A percentile compares a stretch with the other conserved stretches of the same genome.
phyloP scores from a whole-genome alignment of 2,888 invertebrate species.

The Erpobdella octoculata region DNA sequence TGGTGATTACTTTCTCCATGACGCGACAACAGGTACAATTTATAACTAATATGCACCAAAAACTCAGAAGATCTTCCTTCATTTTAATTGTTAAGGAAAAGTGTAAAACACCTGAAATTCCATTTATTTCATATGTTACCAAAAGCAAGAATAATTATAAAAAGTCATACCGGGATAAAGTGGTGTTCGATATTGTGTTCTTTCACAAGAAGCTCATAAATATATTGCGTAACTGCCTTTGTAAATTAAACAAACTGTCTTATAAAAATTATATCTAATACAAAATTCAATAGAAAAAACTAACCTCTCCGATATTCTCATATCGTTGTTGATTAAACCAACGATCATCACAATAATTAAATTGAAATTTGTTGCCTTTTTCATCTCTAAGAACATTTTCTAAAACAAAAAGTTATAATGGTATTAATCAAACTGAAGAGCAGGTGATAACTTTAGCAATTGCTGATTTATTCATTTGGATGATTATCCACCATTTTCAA shows the following conservation, averaged over 20 bases:
- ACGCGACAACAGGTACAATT: too few species aligned
- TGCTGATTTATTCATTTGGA: too few species aligned
- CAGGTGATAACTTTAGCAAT: too few species aligned
- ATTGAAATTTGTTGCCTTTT: slow-evolving; percentile 60
- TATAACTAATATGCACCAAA: too few species aligned
- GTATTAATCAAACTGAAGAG: neutral
- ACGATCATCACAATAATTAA: slow-evolving; percentile 60
- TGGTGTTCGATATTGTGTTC: neutral
- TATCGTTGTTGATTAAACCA: slow-evolving; percentile 65
- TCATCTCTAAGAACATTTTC: slow-evolving; percentile 63
- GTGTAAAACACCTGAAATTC: slow-evolving; percentile 64
- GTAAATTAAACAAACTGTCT: too few species aligned
- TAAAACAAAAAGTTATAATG: slow-evolving; percentile 43
- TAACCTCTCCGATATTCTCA: slow-evolving; percentile 64
- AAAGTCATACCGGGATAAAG: slow-evolving; percentile 57
- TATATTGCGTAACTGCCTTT: neutral
- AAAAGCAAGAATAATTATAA: too few species aligned
- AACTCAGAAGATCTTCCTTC: slow-evolving; percentile 58
- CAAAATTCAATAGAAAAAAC: slow-evolving; percentile 14
- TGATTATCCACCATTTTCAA: too few species aligned
- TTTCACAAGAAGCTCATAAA: neutral
- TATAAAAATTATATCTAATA: neutral
- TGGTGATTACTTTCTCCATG: too few species aligned
- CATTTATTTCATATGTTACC: too few species aligned
- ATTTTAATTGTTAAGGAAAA: slow-evolving; percentile 61